Evolutionary conservation across 2,797 vertebrate genomes (phyloP).

Genomic region (Bradypodion pumilum): DNA sequence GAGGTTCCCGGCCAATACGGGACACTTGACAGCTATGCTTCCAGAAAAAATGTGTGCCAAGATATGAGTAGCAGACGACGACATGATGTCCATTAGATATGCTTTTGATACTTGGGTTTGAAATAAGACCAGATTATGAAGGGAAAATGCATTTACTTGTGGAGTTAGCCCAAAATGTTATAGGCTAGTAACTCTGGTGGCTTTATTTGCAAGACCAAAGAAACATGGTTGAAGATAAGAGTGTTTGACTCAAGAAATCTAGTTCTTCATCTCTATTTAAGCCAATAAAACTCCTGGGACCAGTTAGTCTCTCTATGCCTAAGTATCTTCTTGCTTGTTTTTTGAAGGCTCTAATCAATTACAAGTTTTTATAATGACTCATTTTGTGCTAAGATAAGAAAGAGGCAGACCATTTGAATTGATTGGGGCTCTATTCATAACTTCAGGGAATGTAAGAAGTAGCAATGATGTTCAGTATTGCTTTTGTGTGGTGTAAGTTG

Average conservation of each 20-base stretch:
- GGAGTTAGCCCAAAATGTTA: neutral
- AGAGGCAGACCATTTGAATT: neutral
- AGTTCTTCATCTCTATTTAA: neutral
- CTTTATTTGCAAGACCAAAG: neutral
- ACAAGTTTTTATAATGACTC: neutral
- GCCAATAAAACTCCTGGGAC: neutral
- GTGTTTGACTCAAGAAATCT: neutral
- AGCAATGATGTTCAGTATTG: neutral
- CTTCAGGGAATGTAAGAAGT: neutral
- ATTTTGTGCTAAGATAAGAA: neutral
- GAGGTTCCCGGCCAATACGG: too few relatives aligned
- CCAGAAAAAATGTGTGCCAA: too few relatives aligned
- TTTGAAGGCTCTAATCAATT: neutral
- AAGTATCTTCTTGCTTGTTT: neutral
- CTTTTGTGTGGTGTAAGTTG: neutral
- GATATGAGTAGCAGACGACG: too few relatives aligned
- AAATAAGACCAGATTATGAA: too few relatives aligned
- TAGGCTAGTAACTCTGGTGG: neutral
- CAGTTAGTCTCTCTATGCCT: neutral
- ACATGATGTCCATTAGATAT: too few relatives aligned
- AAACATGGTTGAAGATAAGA: neutral
- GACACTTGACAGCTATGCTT: too few relatives aligned
- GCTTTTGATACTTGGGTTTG: too few relatives aligned
- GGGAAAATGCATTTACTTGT: too few relatives aligned
- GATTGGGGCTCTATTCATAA: constrained; percentile 5